Evolutionary conservation across 2,113 vertebrate genomes (phyloP).

Genomic region (Raja brachyura): DNA sequence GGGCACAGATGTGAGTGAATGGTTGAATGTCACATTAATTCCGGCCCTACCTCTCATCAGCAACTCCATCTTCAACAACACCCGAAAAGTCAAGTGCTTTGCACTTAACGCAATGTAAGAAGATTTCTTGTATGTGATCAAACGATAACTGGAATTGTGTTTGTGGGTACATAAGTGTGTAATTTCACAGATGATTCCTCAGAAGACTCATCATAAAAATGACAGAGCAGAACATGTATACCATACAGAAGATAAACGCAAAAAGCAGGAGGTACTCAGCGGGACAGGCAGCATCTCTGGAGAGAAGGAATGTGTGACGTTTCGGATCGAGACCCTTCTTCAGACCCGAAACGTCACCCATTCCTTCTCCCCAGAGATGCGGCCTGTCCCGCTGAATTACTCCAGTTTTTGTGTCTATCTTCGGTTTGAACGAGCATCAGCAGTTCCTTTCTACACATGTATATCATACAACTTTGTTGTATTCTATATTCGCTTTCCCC

Average conservation of each 20-base stretch:
- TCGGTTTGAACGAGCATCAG: too few species aligned
- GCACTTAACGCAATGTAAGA: constrained; percentile 37
- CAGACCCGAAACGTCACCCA: too few species aligned
- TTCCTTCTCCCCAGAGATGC: too few species aligned
- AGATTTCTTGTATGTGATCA: neutral
- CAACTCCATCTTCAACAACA: neutral
- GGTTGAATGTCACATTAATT: constrained; percentile 37
- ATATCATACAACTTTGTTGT: too few species aligned
- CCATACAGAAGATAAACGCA: neutral
- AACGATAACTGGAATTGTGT: neutral
- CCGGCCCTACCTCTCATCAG: constrained; percentile 26
- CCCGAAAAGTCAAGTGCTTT: constrained; percentile 19
- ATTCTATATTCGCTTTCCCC: neutral
- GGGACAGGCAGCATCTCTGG: too few species aligned
- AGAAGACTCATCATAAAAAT: neutral
- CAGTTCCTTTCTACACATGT: too few species aligned
- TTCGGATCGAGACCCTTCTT: too few species aligned
- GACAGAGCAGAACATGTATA: neutral
- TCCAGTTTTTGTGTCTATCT: too few species aligned
- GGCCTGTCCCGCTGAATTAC: too few species aligned
- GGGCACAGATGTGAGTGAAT: constrained; percentile 20
- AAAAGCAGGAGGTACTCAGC: too few species aligned
- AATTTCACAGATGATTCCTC: neutral
- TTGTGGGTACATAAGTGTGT: too few species aligned
- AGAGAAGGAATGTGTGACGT: too few species aligned